Conservation (phyloP, 92 coral and sea anemone genomes). For the Epizoanthus scotinus region DNA sequence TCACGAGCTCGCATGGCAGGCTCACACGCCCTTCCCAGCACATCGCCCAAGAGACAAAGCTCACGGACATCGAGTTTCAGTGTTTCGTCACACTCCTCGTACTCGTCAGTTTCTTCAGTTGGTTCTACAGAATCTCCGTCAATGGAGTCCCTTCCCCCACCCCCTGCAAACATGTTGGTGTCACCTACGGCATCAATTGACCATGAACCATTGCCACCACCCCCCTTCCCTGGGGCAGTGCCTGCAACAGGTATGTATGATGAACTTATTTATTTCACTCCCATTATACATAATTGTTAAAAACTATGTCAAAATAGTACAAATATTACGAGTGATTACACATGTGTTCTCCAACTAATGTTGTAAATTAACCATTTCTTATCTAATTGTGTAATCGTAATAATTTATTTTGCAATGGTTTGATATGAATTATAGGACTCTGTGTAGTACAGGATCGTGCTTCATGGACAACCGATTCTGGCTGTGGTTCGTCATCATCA, state of each 20-base stretch:
- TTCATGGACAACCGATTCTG: slow-evolving; percentile 94
- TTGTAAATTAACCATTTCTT: neutral
- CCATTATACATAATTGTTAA: too few relatives aligned
- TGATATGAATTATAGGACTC: slow-evolving; percentile 1
- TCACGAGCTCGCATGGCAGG: slow-evolving; percentile 55
- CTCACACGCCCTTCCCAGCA: slow-evolving; percentile 55
- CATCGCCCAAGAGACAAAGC: slow-evolving; percentile 79
- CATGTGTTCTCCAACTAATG: too few relatives aligned
- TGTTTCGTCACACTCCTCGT: slow-evolving; percentile 86
- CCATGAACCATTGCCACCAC: slow-evolving; percentile 83
- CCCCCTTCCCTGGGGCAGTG: slow-evolving; percentile 86
- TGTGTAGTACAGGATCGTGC: slow-evolving; percentile 69
- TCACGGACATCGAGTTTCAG: slow-evolving; percentile 88
- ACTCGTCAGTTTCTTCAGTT: slow-evolving; percentile 91
- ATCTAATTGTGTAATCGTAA: too few relatives aligned
- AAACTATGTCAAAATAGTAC: too few relatives aligned
- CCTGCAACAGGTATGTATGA: slow-evolving; percentile 59
- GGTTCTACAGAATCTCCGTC: slow-evolving; percentile 96
- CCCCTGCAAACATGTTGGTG: slow-evolving; percentile 82
- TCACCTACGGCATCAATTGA: slow-evolving; percentile 59
- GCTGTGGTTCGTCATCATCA: slow-evolving; percentile 82
- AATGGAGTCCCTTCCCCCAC: slow-evolving; percentile 89
- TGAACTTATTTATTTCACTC: neutral
- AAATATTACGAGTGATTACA: too few relatives aligned
- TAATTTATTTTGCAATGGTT: neutral